Evolutionary conservation across 2,113 vertebrate genomes (phyloP), one percentile per base, ranked within the genome.

Genomic region (Catharus bicknelli): DNA sequence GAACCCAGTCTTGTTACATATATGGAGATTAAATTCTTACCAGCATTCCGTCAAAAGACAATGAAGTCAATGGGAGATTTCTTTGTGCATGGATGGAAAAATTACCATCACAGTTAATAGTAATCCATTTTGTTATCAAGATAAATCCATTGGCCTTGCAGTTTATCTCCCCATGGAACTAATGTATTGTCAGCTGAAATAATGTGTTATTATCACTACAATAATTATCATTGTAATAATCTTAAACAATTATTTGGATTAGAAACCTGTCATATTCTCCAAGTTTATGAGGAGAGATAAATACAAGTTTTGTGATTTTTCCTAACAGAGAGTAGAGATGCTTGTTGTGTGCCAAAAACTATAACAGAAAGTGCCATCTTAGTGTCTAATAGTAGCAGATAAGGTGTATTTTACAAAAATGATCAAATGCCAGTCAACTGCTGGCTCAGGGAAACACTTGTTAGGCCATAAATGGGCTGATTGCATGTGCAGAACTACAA

Each of bases 151-250:
- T 87, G 54, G 77, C 74, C 78, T 93, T 82, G 47, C 63, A 40
- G 55, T 96, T 95, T 93, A 89, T 94, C 94, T 91, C 94, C 81
- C 68, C 75, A 85, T 57, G 94, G 84, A 93, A 82, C 70, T 94
- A 90, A 94, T 50, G n/a, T 80, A 87, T 83, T 90, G 89, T 80
- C 75, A 91, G 55, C 30, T 94, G 53, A 92, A 96, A 92, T 92
- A 89, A 93, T 66, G 62, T 50, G 45, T 90, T 95, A 79, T 87
- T 73, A 93, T 85, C 67, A 83, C 50, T 9, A 7, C 50, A 83
- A 74, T 91, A 95, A 96, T 93, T 93, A 94, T 74, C 17, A 83
- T 23, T 88, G 43, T 70, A 81, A 88, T 80, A 80, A 80, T 74
- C 57, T 83, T 90, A 90, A 90, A 87, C 53, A 90, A 93, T 81